Conservation (phyloP, 2,797 vertebrate genomes). For the Rhinoraja longicauda region DNA sequence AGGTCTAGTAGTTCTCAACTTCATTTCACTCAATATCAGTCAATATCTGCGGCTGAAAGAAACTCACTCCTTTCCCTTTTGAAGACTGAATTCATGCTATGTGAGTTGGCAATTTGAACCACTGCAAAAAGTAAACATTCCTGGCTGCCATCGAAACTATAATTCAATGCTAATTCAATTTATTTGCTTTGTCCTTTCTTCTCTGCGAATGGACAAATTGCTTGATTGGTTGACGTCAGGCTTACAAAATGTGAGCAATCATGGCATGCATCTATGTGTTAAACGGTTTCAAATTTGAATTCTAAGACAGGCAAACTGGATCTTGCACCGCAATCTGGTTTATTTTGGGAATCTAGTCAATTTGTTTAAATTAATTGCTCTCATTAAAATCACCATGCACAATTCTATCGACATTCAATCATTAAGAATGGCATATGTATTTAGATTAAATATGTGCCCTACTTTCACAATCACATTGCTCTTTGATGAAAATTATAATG, state of each 20-base stretch:
- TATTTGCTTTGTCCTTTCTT: not conserved
- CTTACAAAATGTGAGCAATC: not conserved
- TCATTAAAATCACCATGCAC: not conserved
- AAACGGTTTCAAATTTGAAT: not conserved
- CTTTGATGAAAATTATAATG: not conserved
- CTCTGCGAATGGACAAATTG: not conserved
- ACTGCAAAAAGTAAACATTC: not conserved
- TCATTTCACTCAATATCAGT: not conserved
- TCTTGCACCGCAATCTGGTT: not conserved
- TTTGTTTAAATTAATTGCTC: not conserved
- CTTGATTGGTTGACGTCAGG: not conserved
- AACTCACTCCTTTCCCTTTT: not conserved
- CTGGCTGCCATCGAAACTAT: not conserved
- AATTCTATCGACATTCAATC: too few relatives aligned
- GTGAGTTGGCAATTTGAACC: not conserved
- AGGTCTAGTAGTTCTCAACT: not conserved
- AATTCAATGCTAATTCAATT: not conserved
- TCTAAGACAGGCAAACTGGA: not conserved
- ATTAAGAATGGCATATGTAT: not conserved
- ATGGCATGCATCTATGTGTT: not conserved
- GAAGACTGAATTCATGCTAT: not conserved
- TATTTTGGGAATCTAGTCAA: not conserved
- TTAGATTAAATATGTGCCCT: not conserved
- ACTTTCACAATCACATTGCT: not conserved
- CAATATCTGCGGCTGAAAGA: not conserved